These are phyloP conservation scores for Martes flavigula DNA, from an alignment of 2,797 vertebrate species.

Conservation along the genomic window DNA sequence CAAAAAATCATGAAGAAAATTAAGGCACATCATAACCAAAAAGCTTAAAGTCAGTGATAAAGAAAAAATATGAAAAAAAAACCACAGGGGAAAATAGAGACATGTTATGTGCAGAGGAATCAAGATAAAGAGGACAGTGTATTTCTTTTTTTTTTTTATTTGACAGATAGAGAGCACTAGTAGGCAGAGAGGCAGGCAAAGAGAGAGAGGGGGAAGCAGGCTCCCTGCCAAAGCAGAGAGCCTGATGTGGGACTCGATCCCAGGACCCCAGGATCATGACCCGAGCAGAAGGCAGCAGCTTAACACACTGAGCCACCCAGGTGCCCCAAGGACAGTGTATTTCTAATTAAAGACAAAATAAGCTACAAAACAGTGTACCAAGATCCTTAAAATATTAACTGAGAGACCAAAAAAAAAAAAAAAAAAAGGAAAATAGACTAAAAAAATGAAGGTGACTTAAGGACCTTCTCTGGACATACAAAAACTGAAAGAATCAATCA, in stretches of 20 bases:
- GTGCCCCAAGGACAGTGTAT: no score
- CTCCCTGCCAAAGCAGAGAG: no score
- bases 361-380: neutral
- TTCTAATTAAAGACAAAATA: neutral
- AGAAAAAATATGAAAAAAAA: neutral
- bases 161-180: no score
- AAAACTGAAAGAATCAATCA: slow-evolving; percentile 13
- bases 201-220: no score
- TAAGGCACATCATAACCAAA: neutral
- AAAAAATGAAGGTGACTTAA: slow-evolving; percentile 1
- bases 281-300: no score
- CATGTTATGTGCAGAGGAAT: neutral
- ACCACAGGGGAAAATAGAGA: fast-evolving
- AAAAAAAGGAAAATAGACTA: neutral
- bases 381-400: neutral
- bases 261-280: no score
- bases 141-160: neutral
- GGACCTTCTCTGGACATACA: neutral
- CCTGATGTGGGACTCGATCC: no score
- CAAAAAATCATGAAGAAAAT: neutral
- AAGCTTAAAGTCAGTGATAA: neutral
- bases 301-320: no score
- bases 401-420: neutral
- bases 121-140: neutral
- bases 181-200: no score